phyloP scores from a whole-genome alignment of 37 sponge, comb jelly and placozoan species.

The Spongia lamella region DNA sequence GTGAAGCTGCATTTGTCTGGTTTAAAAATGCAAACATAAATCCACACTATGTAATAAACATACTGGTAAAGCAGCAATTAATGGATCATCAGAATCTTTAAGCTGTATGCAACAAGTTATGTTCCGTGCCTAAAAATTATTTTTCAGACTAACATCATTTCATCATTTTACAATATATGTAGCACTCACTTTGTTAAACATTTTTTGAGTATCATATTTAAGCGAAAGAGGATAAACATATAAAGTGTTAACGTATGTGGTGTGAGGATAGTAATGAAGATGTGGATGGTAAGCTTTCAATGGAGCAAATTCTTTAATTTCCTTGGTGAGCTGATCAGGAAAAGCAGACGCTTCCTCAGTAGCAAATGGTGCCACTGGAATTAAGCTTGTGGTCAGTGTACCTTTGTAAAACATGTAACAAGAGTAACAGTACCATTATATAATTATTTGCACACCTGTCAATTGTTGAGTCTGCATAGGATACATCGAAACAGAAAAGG shows the following conservation, averaged over 20 bases:
- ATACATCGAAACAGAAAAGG: slow-evolving; percentile 27
- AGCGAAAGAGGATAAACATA: slow-evolving; percentile 85
- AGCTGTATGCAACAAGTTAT: slow-evolving; percentile 77
- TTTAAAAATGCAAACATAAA: no score
- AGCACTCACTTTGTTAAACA: slow-evolving; percentile 47
- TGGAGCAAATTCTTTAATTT: slow-evolving; percentile 81
- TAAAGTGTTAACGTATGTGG: slow-evolving; percentile 68
- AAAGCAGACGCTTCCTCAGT: slow-evolving; percentile 14
- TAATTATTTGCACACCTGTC: background rate
- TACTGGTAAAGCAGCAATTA: slow-evolving; percentile 50
- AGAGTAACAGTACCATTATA: no score
- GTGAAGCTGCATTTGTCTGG: no score
- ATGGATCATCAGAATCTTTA: slow-evolving; percentile 66
- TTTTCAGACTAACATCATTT: no score
- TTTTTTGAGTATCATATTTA: slow-evolving; percentile 78
- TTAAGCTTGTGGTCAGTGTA: slow-evolving; percentile 53
- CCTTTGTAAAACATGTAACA: slow-evolving; percentile 13
- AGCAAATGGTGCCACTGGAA: slow-evolving; percentile 43
- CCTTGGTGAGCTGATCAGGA: slow-evolving; percentile 42
- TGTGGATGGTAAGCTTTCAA: slow-evolving; percentile 70
- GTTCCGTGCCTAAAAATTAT: slow-evolving; percentile 71
- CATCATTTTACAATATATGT: no score
- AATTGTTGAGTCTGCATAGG: background rate
- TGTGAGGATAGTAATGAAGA: slow-evolving; percentile 49
- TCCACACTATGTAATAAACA: no score